A percentile compares a stretch with the other conserved stretches of the same genome.
These are phyloP conservation scores for Sycobia sp. DNA, from an alignment of 1,140 invertebrate species.

Conservation along the genomic window DNA sequence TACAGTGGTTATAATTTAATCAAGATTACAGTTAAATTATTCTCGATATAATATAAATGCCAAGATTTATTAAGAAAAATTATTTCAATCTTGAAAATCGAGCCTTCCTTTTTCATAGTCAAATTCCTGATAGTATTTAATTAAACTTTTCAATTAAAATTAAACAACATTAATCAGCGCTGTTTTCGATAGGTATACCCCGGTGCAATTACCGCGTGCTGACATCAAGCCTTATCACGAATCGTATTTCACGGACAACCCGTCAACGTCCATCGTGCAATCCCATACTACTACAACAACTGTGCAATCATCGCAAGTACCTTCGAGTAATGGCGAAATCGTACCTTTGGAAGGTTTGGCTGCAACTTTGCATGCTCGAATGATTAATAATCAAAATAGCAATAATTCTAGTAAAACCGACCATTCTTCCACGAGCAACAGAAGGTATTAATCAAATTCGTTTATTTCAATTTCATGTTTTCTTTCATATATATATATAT, in stretches of 20 bases:
- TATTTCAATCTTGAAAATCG: no score
- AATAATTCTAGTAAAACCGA: conserved; percentile 29
- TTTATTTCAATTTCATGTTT: no score
- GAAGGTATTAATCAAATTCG: conserved; percentile 30
- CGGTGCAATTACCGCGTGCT: conserved; percentile 68
- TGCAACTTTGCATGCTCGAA: conserved; percentile 80
- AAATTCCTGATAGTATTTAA: no score
- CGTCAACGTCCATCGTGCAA: conserved; percentile 53
- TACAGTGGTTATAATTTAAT: not conserved
- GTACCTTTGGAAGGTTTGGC: conserved; percentile 71
- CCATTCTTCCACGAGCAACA: conserved; percentile 6
- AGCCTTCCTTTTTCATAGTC: no score
- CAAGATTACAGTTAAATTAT: no score
- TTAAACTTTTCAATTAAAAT: no score
- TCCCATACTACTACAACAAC: conserved; percentile 46
- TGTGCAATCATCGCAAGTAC: conserved; percentile 50
- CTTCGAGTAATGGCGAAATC: conserved; percentile 50
- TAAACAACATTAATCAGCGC: no score
- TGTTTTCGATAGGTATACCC: conserved; percentile 60
- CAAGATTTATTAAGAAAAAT: no score
- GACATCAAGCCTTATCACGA: conserved; percentile 77
- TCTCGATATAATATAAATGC: no score
- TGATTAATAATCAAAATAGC: conserved; percentile 65
- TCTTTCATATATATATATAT: no score
- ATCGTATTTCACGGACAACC: conserved; percentile 72